A percentile compares a stretch with the other conserved stretches of the same genome.
Evolutionary conservation across 2,888 invertebrate genomes (phyloP).

Genomic region (Torymus auratus): DNA sequence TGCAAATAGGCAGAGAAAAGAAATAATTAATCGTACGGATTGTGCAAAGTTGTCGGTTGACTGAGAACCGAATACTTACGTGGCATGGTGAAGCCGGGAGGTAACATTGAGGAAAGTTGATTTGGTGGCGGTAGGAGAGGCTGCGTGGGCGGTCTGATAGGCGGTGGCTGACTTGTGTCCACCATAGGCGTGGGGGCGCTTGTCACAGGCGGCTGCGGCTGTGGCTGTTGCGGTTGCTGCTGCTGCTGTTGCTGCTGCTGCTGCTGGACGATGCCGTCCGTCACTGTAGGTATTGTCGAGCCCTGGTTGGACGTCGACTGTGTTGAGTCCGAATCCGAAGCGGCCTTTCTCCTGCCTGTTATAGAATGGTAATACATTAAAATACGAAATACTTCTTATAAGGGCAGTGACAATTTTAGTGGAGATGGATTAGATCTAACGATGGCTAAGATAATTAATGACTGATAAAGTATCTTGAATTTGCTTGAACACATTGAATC

Average conservation of each 20-base stretch:
- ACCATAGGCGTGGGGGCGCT: slow-evolving; percentile 70
- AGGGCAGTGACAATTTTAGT: too few species aligned
- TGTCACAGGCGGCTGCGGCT: slow-evolving; percentile 61
- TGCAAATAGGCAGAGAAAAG: background rate
- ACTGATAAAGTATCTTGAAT: too few species aligned
- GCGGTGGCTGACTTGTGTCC: slow-evolving; percentile 83
- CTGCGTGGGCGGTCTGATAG: slow-evolving; percentile 76
- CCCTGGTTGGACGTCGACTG: slow-evolving; percentile 59
- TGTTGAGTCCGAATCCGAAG: slow-evolving; percentile 42
- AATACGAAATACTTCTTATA: too few species aligned
- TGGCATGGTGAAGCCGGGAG: slow-evolving; percentile 76
- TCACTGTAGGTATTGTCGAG: slow-evolving; percentile 67
- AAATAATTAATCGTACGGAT: background rate
- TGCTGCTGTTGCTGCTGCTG: slow-evolving; percentile 33
- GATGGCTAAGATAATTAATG: too few species aligned
- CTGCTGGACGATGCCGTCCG: slow-evolving; percentile 67
- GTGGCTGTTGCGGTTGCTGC: background rate
- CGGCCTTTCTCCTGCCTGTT: slow-evolving; percentile 50
- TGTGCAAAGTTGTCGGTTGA: too few species aligned
- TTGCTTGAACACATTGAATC: too few species aligned
- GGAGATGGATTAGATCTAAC: too few species aligned
- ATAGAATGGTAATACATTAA: background rate
- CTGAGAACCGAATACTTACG: slow-evolving; percentile 69
- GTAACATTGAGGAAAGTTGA: slow-evolving; percentile 74
- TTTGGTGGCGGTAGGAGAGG: slow-evolving; percentile 75